phyloP scores from a whole-genome alignment of 2,797 vertebrate species.

The Notolabrus celidotus region DNA sequence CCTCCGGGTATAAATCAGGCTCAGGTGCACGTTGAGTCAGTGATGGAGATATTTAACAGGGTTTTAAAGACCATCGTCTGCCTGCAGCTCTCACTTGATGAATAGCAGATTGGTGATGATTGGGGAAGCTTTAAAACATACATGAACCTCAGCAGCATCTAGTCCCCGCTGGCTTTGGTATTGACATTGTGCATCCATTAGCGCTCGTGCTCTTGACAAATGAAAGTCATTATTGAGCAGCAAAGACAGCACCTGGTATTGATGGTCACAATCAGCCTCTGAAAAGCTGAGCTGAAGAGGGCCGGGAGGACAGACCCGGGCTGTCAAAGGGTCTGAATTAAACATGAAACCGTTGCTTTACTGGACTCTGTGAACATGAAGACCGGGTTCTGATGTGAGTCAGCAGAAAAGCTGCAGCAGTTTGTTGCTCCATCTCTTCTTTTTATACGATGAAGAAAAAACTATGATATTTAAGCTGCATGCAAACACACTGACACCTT shows the following conservation, averaged over 20 bases:
- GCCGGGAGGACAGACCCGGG: constrained; percentile 4
- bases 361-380: neutral
- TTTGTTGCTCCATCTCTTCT: neutral
- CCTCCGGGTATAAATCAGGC: constrained; percentile 7
- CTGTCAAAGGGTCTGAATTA: constrained; percentile 25
- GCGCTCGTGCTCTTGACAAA: constrained; percentile 27
- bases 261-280: constrained; percentile 21
- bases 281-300: neutral
- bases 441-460: neutral
- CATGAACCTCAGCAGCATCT: neutral
- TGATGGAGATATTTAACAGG: neutral
- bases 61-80: neutral
- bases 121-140: constrained; percentile 31
- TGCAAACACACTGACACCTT: too few species aligned
- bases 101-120: constrained; percentile 5
- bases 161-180: neutral
- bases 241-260: constrained; percentile 19
- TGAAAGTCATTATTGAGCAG: constrained; percentile 36
- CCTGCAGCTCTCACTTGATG: neutral
- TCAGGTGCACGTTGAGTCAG: constrained; percentile 26
- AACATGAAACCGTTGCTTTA: constrained; percentile 31
- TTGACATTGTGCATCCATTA: constrained; percentile 21
- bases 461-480: too few species aligned
- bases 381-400: constrained; percentile 7
- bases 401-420: neutral